A percentile compares a stretch with the other conserved stretches of the same genome.
phyloP scores from a whole-genome alignment of 2,888 invertebrate species.

The Scaptodrosophila latifasciaeformis region DNA sequence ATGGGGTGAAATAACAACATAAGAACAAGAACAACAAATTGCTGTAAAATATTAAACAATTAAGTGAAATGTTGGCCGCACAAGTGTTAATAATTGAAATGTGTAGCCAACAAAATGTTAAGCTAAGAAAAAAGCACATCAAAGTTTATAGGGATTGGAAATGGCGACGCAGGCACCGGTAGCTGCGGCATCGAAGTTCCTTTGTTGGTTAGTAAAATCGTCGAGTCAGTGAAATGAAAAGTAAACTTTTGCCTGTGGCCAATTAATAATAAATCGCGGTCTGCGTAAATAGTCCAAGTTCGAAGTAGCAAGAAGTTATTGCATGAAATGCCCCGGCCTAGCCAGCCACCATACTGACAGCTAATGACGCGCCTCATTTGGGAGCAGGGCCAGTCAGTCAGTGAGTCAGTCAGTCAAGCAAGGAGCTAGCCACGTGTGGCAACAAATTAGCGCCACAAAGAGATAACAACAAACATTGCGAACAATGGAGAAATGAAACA shows the following conservation, averaged over 20 bases:
- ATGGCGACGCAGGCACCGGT: too few species aligned
- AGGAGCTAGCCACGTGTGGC: constrained; percentile 48
- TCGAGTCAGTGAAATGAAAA: constrained; percentile 5
- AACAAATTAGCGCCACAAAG: constrained; percentile 59
- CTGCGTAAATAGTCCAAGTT: neutral
- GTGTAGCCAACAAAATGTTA: neutral
- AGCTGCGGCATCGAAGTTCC: too few species aligned
- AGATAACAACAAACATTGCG: constrained; percentile 30
- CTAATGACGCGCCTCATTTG: constrained; percentile 57
- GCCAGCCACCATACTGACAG: constrained; percentile 13
- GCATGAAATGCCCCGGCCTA: neutral
- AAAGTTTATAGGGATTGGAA: too few species aligned
- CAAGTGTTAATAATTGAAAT: constrained; percentile 66
- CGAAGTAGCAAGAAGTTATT: too few species aligned
- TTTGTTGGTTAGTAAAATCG: too few species aligned
- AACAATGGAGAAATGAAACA: too few species aligned
- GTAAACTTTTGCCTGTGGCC: constrained; percentile 40
- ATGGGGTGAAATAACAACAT: constrained; percentile 29
- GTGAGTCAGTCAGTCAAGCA: neutral
- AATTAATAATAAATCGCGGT: constrained; percentile 59
- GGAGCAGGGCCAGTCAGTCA: constrained; percentile 1
- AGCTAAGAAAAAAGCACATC: constrained; percentile 13
- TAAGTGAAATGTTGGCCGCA: constrained; percentile 41
- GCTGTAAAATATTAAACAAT: constrained; percentile 56
- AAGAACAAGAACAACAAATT: constrained; percentile 22